A percentile compares a stretch with the other conserved stretches of the same genome.
Conservation (phyloP, 2,888 invertebrate genomes). For the Amphipyra berbera region DNA sequence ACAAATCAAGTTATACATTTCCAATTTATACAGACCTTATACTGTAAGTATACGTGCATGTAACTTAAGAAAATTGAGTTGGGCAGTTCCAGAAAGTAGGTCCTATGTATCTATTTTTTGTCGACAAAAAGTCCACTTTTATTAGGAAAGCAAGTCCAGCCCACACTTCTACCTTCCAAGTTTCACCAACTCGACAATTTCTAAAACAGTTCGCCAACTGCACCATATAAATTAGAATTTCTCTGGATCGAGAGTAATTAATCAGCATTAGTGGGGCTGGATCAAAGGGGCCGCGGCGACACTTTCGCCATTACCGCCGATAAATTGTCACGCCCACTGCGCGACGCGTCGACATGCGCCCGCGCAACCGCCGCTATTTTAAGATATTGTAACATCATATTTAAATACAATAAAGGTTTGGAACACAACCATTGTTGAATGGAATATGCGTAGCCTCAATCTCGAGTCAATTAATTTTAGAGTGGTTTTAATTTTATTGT, state of each 20-base stretch:
- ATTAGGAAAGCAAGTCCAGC: conserved; percentile 1
- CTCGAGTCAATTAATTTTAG: conserved; percentile 23
- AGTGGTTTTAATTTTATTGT: conserved; percentile 3
- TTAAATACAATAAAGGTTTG: conserved; percentile 58
- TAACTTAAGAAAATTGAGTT: no score
- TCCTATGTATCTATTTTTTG: neutral
- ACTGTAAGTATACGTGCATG: no score
- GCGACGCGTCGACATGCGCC: conserved; percentile 57
- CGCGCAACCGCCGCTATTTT: conserved; percentile 51
- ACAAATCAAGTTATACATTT: no score
- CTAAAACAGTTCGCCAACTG: conserved; percentile 49
- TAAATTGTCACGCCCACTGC: conserved; percentile 75
- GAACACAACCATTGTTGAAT: conserved; percentile 30
- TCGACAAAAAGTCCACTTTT: neutral
- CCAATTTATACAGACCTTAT: no score
- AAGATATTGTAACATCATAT: conserved; percentile 57
- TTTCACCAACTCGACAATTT: conserved; percentile 43
- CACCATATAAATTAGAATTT: conserved; percentile 73
- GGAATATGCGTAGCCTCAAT: conserved; percentile 6
- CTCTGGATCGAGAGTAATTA: conserved; percentile 72
- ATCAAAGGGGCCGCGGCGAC: conserved; percentile 77
- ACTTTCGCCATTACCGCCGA: conserved; percentile 75
- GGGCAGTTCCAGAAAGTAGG: no score
- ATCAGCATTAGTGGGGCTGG: conserved; percentile 71
- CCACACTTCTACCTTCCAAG: conserved; percentile 14